Conservation (phyloP, 92 coral and sea anemone species). For the Scolanthus callimorphus region DNA sequence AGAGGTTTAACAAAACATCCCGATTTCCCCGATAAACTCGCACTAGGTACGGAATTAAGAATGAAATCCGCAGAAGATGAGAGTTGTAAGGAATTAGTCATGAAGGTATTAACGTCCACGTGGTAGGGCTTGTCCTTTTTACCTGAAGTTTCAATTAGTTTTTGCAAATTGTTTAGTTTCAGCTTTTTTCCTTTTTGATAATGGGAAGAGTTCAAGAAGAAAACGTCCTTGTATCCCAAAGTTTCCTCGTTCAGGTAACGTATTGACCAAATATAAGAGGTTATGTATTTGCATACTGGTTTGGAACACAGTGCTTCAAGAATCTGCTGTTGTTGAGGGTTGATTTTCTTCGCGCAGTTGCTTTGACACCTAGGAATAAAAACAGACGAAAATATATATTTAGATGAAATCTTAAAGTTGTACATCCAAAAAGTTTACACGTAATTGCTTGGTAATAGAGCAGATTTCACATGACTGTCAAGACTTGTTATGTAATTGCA, state of each 20-base stretch:
- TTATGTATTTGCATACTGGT: slow-evolving; percentile 2
- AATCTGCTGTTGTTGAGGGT: slow-evolving; percentile 8
- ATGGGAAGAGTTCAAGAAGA: no score
- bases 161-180: not conserved
- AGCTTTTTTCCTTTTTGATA: no score
- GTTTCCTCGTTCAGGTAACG: not conserved
- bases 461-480: no score
- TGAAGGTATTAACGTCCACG: slow-evolving; percentile 1
- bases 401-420: no score
- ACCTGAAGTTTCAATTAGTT: not conserved
- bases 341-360: slow-evolving; percentile 22
- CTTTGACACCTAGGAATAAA: slow-evolving; percentile 21
- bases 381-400: no score
- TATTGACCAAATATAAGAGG: slow-evolving; percentile 16
- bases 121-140: not conserved
- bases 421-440: no score
- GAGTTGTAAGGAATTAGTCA: slow-evolving; percentile 1
- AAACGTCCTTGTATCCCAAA: not conserved
- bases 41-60: slow-evolving; percentile 22
- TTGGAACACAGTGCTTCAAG: slow-evolving; percentile 5
- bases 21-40: not conserved
- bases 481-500: no score
- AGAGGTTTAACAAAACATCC: slow-evolving; percentile 8
- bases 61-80: slow-evolving; percentile 1
- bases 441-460: no score